Conservation (phyloP, 2,113 vertebrate species). For the Empidonax alnorum region DNA sequence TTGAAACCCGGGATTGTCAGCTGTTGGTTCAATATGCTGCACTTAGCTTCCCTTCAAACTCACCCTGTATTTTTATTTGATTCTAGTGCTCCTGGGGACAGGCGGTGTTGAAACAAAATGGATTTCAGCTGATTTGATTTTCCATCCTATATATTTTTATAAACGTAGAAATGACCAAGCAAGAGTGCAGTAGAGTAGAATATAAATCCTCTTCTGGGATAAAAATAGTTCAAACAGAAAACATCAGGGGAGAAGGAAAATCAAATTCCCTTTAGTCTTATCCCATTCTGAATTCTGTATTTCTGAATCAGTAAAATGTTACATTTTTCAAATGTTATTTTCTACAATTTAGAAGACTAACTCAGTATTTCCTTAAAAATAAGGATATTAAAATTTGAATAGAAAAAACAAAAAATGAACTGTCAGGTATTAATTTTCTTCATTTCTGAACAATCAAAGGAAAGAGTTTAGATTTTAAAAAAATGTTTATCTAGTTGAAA, state of each 20-base stretch:
- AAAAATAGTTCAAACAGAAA: slow-evolving; percentile 59
- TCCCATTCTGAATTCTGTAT: slow-evolving; percentile 26
- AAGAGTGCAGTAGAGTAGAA: slow-evolving; percentile 34
- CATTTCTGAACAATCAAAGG: background rate
- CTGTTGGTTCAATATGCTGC: slow-evolving; percentile 14
- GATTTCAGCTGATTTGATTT: slow-evolving; percentile 69
- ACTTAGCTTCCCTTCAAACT: slow-evolving; percentile 55
- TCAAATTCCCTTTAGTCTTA: background rate
- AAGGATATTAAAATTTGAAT: background rate
- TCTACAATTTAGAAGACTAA: background rate
- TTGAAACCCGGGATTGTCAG: background rate
- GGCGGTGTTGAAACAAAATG: slow-evolving; percentile 58
- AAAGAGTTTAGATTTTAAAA: background rate
- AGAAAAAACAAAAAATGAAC: background rate
- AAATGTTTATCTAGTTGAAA: background rate
- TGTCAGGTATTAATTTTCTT: background rate
- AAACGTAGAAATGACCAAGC: slow-evolving; percentile 52
- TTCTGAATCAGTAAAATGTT: slow-evolving; percentile 32
- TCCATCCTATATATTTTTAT: slow-evolving; percentile 66
- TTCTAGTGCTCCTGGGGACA: slow-evolving; percentile 44
- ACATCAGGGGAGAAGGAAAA: background rate
- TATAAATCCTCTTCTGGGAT: slow-evolving; percentile 45
- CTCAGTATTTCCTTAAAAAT: background rate
- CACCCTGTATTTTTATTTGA: slow-evolving; percentile 56
- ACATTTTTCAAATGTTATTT: slow-evolving; percentile 30